Conservation (phyloP, 2,797 vertebrate species). For the Trichosurus vulpecula region DNA sequence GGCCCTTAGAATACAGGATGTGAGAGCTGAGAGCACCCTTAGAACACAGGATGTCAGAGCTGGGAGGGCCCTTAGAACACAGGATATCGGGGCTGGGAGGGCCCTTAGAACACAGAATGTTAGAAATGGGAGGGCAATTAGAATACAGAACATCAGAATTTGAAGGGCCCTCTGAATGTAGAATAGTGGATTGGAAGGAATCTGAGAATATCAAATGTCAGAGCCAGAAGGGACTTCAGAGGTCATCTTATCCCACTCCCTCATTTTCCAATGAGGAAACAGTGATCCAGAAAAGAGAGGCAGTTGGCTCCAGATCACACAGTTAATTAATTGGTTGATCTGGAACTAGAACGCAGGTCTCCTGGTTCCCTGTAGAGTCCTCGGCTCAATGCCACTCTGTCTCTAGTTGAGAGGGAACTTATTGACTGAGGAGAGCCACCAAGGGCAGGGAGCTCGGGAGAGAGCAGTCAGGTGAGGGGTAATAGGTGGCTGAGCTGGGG, state of each 20-base stretch:
- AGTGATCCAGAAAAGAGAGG: neutral
- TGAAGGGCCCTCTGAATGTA: neutral
- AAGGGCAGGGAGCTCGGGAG: neutral
- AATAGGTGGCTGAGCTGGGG: neutral
- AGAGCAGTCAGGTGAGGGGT: neutral
- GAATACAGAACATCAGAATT: neutral
- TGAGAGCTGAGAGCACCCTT: neutral
- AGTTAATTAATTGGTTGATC: neutral
- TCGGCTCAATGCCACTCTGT: neutral
- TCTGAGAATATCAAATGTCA: neutral
- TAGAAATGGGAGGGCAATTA: neutral
- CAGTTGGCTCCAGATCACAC: neutral
- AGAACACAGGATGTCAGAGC: no score
- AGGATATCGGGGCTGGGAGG: no score
- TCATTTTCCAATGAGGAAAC: conserved; percentile 14
- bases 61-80: no score
- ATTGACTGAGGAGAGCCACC: neutral
- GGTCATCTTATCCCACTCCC: neutral
- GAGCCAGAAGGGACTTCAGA: neutral
- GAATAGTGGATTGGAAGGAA: neutral
- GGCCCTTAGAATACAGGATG: neutral
- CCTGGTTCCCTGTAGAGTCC: rapidly evolving
- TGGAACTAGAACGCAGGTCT: neutral
- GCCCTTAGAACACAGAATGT: neutral
- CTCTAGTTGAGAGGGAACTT: neutral